Conservation (phyloP, 2,888 invertebrate genomes). For the Zaprionus lineosus region DNA sequence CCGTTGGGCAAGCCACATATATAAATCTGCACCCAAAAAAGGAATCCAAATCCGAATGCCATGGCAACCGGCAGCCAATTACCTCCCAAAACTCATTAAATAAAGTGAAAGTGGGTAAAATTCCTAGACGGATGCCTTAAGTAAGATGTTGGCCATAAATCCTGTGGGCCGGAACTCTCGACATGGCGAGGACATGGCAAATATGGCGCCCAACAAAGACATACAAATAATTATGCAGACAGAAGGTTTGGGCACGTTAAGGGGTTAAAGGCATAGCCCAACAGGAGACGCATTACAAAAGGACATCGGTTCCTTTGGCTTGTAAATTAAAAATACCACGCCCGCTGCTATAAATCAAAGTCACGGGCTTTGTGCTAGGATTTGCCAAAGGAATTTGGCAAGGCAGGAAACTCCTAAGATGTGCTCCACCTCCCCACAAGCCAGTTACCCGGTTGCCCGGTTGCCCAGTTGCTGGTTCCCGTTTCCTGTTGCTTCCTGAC, state of each 20-base stretch:
- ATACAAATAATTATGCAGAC: conserved; percentile 61
- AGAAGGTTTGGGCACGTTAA: conserved; percentile 21
- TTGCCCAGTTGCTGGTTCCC: conserved; percentile 29
- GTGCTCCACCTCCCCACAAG: background rate
- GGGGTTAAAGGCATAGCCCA: conserved; percentile 40
- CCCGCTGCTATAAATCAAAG: conserved; percentile 75
- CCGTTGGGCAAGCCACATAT: conserved; percentile 20
- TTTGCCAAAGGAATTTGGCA: conserved; percentile 73
- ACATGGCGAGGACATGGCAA: conserved; percentile 1
- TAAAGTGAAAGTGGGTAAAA: conserved; percentile 48
- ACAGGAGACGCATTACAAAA: background rate
- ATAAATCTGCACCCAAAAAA: conserved; percentile 1
- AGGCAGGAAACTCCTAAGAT: conserved; percentile 23
- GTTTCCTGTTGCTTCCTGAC: conserved; percentile 66
- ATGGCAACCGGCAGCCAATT: conserved; percentile 55
- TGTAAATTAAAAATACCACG: conserved; percentile 75
- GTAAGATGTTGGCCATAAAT: conserved; percentile 61
- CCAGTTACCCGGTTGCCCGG: conserved; percentile 15
- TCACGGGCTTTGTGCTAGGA: conserved; percentile 70
- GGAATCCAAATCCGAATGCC: conserved; percentile 1
- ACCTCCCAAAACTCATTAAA: conserved; percentile 50
- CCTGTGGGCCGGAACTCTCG: conserved; percentile 14
- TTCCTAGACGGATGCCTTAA: conserved; percentile 36
- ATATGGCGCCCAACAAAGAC: conserved; percentile 13
- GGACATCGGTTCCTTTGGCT: conserved; percentile 31